Base-by-base conservation (phyloP, 2,888 invertebrate species). In the Argyresthia albistria region DNA sequence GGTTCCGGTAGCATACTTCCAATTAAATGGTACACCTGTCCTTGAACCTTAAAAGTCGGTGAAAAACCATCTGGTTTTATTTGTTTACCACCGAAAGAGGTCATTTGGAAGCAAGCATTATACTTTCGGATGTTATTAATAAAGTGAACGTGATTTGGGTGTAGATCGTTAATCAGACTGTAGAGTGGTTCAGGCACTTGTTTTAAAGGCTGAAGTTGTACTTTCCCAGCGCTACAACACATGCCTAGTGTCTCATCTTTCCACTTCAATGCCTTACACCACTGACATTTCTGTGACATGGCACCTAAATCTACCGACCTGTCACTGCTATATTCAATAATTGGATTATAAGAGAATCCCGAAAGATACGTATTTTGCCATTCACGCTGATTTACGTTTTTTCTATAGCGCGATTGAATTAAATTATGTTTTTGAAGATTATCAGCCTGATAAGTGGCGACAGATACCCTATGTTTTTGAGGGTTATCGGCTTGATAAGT, bases 71-170 rank as follows among this genome's bases (percentile, higher is more conserved):
- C 57, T 46, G 61, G 57, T 0, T 55, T 39, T 47, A 67, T 59
- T 55, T 63, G 54, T 56, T 60, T 62, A 1, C 58, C 62, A 1
- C 62, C 60, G 57, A 64, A 63, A 8, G 62, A 66, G 43, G 62
- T 63, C 60, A 65, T 63, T 48, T 64, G 60, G 54, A 62, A 62
- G 11, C 56, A 51, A 2, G 43, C 58, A 57, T 60, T 57, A 43
- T 57, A 57, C 51, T 54, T 42, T 12, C 56, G 45, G 16, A 36
- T 16, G 45, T 55, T 42, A 50, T 16, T 50, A 46, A 58, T 43
- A 43, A 58, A 56, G 51, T 56, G 58, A 25, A 25, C 25, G 25
- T 25, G 25, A 25, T 42, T n/a, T 42, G 42, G 42, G n/a, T 42
- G 42, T 42, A 42, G 10, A 42, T 42, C n/a, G n/a, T 11, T 42